phyloP scores from a whole-genome alignment of 2,113 vertebrate species.

The Monopterus albus region DNA sequence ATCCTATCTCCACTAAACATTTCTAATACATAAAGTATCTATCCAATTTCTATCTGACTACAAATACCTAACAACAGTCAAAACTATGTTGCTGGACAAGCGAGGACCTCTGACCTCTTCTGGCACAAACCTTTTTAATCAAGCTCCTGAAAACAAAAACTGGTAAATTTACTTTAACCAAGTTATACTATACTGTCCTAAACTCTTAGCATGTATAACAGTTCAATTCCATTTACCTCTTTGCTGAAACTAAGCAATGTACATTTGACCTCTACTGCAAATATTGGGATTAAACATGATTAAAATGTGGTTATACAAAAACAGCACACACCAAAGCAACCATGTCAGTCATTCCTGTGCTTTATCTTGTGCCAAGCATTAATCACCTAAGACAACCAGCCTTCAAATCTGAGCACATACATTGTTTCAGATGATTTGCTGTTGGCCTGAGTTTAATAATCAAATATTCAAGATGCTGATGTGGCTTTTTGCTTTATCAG shows the following conservation, averaged over 20 bases:
- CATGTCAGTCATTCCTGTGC: conserved; percentile 69
- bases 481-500: neutral
- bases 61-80: too few species aligned
- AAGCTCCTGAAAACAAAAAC: neutral
- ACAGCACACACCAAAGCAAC: conserved; percentile 24
- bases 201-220: too few species aligned
- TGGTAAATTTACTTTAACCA: too few species aligned
- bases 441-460: neutral
- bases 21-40: too few species aligned
- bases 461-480: neutral
- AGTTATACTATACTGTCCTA: too few species aligned
- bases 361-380: conserved; percentile 55
- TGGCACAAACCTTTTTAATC: neutral
- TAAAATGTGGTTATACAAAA: conserved; percentile 2
- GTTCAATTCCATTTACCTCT: too few species aligned
- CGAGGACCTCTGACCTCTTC: neutral
- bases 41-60: too few species aligned
- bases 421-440: neutral
- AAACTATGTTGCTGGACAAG: neutral
- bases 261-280: too few species aligned
- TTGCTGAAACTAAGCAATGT: too few species aligned
- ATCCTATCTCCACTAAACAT: too few species aligned
- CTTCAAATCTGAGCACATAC: conserved; percentile 49
- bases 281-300: too few species aligned
- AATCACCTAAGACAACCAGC: conserved; percentile 55